phyloP scores from a whole-genome alignment of 2,113 vertebrate species.

The Pollachius pollachius region DNA sequence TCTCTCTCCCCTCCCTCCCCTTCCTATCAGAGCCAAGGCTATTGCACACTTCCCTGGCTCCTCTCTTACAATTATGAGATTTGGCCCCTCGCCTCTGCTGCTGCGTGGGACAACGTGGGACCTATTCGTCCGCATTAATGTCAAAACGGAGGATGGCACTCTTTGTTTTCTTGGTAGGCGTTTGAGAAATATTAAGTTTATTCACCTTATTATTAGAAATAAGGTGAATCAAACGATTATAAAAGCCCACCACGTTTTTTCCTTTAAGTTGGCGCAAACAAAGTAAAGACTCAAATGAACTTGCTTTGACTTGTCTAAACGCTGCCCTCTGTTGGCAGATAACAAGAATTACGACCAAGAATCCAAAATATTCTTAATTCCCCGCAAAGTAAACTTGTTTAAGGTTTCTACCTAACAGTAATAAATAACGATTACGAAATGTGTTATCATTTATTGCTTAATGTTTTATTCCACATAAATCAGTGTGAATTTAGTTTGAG shows the following conservation, averaged over 20 bases:
- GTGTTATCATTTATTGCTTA: no score
- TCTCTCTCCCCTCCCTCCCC: constrained; percentile 41
- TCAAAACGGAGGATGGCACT: no score
- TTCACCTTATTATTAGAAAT: constrained; percentile 14
- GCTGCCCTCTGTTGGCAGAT: constrained; percentile 65
- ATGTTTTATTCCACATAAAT: no score
- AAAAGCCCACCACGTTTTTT: not conserved
- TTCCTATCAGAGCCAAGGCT: not conserved
- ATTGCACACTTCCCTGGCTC: no score
- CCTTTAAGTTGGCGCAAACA: not conserved
- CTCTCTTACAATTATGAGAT: no score
- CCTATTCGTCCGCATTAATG: no score
- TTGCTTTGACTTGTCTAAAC: constrained; percentile 35
- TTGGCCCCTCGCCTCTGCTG: no score
- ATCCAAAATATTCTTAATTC: not conserved
- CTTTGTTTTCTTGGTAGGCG: no score
- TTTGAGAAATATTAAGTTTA: not conserved
- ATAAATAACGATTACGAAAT: no score
- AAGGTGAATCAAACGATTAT: not conserved
- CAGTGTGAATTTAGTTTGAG: no score
- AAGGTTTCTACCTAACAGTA: no score
- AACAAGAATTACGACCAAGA: constrained; percentile 38
- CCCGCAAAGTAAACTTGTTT: not conserved
- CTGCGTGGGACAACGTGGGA: no score
- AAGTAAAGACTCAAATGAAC: not conserved